These are phyloP conservation scores for Peromyscus polionotus DNA, from an alignment of 2,113 vertebrate species.

Conservation along the genomic window DNA sequence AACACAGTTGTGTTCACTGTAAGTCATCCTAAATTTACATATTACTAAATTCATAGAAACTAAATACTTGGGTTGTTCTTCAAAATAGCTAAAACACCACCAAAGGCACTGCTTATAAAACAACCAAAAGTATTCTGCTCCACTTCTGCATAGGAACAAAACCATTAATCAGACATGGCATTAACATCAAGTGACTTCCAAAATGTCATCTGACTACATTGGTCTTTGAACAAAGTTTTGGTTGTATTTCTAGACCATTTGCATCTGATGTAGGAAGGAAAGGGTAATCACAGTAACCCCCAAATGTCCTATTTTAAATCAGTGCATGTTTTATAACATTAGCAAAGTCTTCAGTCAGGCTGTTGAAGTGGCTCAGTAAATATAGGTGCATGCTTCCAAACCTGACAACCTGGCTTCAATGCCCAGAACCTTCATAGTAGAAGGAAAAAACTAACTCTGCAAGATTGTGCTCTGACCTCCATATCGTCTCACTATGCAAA, in stretches of 20 bases:
- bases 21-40: constrained; percentile 33
- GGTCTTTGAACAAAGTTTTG: constrained; percentile 53
- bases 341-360: neutral
- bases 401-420: neutral
- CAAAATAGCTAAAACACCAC: constrained; percentile 22
- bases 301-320: constrained; percentile 39
- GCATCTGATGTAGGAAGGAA: constrained; percentile 71
- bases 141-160: constrained; percentile 54
- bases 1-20: constrained; percentile 32
- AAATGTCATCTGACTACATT: constrained; percentile 46
- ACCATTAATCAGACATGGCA: constrained; percentile 51
- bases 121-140: constrained; percentile 36
- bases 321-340: constrained; percentile 13
- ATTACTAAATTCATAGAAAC: constrained; percentile 22
- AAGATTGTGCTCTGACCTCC: neutral
- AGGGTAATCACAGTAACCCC: constrained; percentile 50
- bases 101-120: constrained; percentile 36
- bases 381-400: neutral
- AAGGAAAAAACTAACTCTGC: neutral
- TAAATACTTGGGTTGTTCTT: neutral
- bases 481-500: neutral
- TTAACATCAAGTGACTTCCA: constrained; percentile 69
- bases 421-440: neutral
- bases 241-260: constrained; percentile 77
- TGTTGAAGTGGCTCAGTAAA: no score